Evolutionary conservation across 2,888 invertebrate species (phyloP), one percentile per base, ranked within the genome.

Genomic region (Lasioglossum morio): DNA sequence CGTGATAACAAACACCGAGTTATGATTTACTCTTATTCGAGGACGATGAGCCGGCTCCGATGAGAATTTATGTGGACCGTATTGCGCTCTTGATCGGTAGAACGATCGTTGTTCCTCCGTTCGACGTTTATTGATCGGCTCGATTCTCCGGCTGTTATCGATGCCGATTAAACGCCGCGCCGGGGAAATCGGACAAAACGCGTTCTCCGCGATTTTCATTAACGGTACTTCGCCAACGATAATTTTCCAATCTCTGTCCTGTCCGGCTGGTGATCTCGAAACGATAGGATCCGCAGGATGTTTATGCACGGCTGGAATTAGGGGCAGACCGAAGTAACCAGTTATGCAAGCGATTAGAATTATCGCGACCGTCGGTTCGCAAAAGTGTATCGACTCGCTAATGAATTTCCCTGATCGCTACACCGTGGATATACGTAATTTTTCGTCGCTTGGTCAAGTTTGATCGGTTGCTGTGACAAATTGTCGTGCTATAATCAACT

Each of bases 21-120:
- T 63, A 63, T 30, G 63, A 63, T 63, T 16, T 63, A 63, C 63
- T 63, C 34, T 63, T 63, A 63, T 30, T 30, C 63, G 63, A 63
- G 63, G 30, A 30, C 63, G 63, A 63, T 16, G 63, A 63, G 30
- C 63, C 19, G 19, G n/a, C 63, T 30, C 63, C 63, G 2, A 34
- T 30, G 19, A 63, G 63, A 8, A 63, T 30, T 63, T 30, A 30
- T 7, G 63, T 19, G 30, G 63, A 63, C 7, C 63, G 30, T 7
- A 60, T 14, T 8, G 19, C 30, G 4, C 4, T 57, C n/a, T 30
- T 63, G 63, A 63, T 63, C 63, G 63, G 16, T 19, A 30, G 19
- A 63, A n/a, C 57, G 57, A 57, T 63, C 63, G 30, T 30, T 63
- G 34, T 63, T 30, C 19, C 30, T 30, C 8, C 63, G 63, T 16